Base-by-base conservation (phyloP, 2,113 vertebrate species). In the Oreotragus oreotragus region DNA sequence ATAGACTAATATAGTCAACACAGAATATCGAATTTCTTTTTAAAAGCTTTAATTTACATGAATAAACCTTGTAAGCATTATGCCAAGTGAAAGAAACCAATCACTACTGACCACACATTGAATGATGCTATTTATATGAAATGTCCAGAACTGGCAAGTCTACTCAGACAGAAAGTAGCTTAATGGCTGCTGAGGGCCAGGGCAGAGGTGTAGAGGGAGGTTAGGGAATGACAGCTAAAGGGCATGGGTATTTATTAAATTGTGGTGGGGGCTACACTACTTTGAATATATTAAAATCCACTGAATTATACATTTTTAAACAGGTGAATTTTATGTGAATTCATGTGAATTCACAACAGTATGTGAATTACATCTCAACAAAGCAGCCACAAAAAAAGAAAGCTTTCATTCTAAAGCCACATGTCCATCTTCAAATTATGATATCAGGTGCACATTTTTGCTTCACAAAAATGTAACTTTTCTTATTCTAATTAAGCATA, bases 1-100 rank as follows among this genome's bases (percentile, higher is more conserved):
- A 88, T 47, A 91, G 77, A 93, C 36, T 96, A 88, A 88, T 73
- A 96, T 2, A 94, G 95, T 83, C 53, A 89, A 96, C 27, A 39
- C 5, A 58, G 15, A 90, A 28, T 60, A 81, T 62, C 11, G 23
- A 85, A 58, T 95, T 90, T 92, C 45, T 95, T 95, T 92, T 70
- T 33, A 84, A 95, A 96, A 94, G 23, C 70, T 91, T 84, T 94
- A 76, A 66, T 77, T 90, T 83, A 80, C 33, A 95, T 23, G 43
- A 58, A 90, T 77, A 7, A 95, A 92, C 27, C n/a, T 77, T 92
- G 36, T 70, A 94, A 95, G 91, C 33, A 86, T 57, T 86, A 95
- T 80, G 62, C 27, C 92, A 95, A 87, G 33, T 95, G 45, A 86
- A 94, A 97, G 55, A 83, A 86, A 39, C 39, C 5, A 89, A 39